These are phyloP conservation scores for Contarinia nasturtii DNA, from an alignment of 1,140 invertebrate species.

Conservation along the genomic window DNA sequence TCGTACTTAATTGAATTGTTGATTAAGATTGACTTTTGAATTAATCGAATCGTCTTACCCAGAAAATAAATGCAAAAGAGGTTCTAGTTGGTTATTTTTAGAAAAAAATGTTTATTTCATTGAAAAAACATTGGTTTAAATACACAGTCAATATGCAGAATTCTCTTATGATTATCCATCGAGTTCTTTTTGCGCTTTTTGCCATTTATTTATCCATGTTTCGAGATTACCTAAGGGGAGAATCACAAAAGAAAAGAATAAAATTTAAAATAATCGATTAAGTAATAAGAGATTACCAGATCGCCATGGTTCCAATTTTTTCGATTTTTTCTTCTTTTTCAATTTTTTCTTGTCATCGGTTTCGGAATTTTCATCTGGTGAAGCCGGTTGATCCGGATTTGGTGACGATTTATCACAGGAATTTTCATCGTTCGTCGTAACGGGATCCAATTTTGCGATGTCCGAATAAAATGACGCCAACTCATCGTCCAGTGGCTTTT, in stretches of 20 bases:
- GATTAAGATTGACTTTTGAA: no score
- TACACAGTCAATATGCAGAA: no score
- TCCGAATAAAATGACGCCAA: conserved; percentile 1
- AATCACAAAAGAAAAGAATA: no score
- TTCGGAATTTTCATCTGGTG: not conserved
- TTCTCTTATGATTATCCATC: no score
- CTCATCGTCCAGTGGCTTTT: not conserved
- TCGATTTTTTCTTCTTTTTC: conserved; percentile 1
- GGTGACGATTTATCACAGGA: not conserved
- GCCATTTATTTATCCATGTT: conserved; percentile 1
- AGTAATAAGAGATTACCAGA: not conserved
- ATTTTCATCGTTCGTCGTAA: not conserved
- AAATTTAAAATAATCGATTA: no score
- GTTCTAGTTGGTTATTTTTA: no score
- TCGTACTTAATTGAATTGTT: no score
- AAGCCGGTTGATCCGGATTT: not conserved
- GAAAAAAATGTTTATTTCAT: no score
- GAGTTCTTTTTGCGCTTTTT: conserved; percentile 1
- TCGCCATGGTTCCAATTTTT: conserved; percentile 1
- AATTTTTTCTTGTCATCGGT: not conserved
- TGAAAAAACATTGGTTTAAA: no score
- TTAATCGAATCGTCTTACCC: no score
- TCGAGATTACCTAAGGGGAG: no score
- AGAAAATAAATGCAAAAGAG: no score
- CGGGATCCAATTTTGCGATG: not conserved